Evolutionary conservation across 2,888 invertebrate species (phyloP).

Genomic region (Xestia xanthographa): DNA sequence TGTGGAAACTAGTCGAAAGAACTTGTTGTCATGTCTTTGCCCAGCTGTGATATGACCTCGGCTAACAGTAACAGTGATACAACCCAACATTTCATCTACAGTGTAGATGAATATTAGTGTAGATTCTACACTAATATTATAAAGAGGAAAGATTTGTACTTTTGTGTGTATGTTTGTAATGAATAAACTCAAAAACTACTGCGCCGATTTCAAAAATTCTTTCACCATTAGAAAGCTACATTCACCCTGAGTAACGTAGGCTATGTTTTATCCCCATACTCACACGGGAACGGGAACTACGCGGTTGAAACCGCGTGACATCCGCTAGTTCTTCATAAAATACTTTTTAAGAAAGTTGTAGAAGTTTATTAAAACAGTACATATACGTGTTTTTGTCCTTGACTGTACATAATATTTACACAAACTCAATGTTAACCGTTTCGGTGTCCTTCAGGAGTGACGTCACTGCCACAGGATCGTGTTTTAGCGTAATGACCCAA

Average conservation of each 20-base stretch:
- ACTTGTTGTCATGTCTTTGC: not conserved
- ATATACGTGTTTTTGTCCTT: not conserved
- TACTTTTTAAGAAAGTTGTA: not conserved
- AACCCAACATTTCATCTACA: not conserved
- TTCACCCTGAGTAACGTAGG: too few species aligned
- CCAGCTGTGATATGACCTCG: not conserved
- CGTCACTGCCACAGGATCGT: constrained; percentile 55
- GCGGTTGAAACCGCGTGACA: too few species aligned
- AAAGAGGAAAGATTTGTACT: too few species aligned
- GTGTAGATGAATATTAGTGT: too few species aligned
- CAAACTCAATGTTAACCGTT: constrained; percentile 61
- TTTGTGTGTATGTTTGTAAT: too few species aligned
- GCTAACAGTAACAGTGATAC: not conserved
- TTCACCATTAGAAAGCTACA: too few species aligned
- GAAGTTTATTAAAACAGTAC: too few species aligned
- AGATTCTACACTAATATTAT: too few species aligned
- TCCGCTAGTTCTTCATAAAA: not conserved
- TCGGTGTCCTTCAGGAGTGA: constrained; percentile 59
- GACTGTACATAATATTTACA: constrained; percentile 41
- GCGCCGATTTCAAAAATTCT: too few species aligned
- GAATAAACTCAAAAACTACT: too few species aligned
- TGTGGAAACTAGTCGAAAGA: not conserved
- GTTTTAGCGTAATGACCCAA: constrained; percentile 64
- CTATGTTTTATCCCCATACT: too few species aligned
- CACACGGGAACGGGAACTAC: too few species aligned